Percentiles rank a stretch among this genome's conserved stretches.
phyloP scores from a whole-genome alignment of 37 sponge, comb jelly and placozoan genomes.

The Beroe forskalii region DNA sequence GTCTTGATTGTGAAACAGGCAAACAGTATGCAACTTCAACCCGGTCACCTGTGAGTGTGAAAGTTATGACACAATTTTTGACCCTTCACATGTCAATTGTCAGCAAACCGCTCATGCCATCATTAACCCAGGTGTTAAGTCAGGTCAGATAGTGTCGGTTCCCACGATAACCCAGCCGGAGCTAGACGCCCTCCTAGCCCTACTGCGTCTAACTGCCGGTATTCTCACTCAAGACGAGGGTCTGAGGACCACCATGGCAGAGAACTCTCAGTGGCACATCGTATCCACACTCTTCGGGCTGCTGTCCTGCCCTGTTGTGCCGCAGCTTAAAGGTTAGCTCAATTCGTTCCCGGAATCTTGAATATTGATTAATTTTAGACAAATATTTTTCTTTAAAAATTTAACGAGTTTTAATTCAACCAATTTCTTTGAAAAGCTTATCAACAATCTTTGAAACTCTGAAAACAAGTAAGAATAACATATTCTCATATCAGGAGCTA shows the following conservation, averaged over 20 bases:
- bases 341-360: too few relatives aligned
- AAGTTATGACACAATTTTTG: too few relatives aligned
- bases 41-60: too few relatives aligned
- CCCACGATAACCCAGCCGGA: constrained; percentile 80
- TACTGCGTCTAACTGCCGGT: constrained; percentile 73
- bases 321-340: constrained; percentile 79
- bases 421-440: too few relatives aligned
- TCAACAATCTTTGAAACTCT: too few relatives aligned
- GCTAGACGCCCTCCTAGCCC: constrained; percentile 78
- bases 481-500: not conserved
- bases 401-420: too few relatives aligned
- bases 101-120: too few relatives aligned
- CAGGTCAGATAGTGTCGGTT: constrained; percentile 18
- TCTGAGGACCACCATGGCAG: constrained; percentile 82
- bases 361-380: too few relatives aligned
- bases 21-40: too few relatives aligned
- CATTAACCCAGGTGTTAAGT: constrained; percentile 16
- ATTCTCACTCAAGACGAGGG: constrained; percentile 73
- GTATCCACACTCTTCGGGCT: constrained; percentile 83
- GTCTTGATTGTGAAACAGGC: too few relatives aligned
- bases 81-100: too few relatives aligned
- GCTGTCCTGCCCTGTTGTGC: constrained; percentile 83
- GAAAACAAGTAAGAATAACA: not conserved
- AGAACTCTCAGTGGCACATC: constrained; percentile 79
- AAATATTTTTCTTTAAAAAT: too few relatives aligned